These are phyloP conservation scores for Mactromeris polynyma DNA, from an alignment of 2,888 invertebrate species.

Conservation along the genomic window DNA sequence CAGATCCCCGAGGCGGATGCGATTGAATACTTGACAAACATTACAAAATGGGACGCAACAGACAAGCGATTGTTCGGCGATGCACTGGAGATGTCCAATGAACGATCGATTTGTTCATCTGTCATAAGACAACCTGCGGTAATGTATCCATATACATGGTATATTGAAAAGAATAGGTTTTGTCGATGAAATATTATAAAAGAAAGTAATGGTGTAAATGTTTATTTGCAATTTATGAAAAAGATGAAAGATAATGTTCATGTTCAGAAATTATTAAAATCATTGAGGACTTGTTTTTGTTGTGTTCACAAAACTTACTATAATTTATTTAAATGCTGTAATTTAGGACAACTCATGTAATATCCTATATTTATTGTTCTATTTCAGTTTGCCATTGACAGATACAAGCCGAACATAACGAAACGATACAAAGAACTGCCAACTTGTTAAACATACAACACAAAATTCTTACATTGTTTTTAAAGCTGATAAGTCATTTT, in stretches of 20 bases:
- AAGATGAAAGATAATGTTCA: too few species aligned
- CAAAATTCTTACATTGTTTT: not conserved
- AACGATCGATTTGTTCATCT: constrained; percentile 60
- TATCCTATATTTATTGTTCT: not conserved
- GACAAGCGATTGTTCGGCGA: constrained; percentile 31
- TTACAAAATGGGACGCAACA: constrained; percentile 38
- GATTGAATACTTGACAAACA: constrained; percentile 28
- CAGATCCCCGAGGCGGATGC: constrained; percentile 51
- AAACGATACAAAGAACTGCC: not conserved
- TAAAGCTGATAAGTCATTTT: not conserved
- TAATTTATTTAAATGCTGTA: too few species aligned
- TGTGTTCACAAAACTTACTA: too few species aligned
- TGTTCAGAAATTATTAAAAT: too few species aligned
- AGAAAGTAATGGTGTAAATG: too few species aligned
- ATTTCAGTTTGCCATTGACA: constrained; percentile 66
- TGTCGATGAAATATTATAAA: too few species aligned
- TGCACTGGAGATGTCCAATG: constrained; percentile 43
- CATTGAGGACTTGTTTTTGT: too few species aligned
- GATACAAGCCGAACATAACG: constrained; percentile 31
- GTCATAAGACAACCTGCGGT: constrained; percentile 49
- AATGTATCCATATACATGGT: not conserved
- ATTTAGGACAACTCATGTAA: too few species aligned
- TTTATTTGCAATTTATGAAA: too few species aligned
- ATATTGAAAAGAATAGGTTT: too few species aligned
- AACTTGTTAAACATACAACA: not conserved